Base-by-base conservation (phyloP, 2,113 vertebrate genomes). In the Zapus hudsonius region DNA sequence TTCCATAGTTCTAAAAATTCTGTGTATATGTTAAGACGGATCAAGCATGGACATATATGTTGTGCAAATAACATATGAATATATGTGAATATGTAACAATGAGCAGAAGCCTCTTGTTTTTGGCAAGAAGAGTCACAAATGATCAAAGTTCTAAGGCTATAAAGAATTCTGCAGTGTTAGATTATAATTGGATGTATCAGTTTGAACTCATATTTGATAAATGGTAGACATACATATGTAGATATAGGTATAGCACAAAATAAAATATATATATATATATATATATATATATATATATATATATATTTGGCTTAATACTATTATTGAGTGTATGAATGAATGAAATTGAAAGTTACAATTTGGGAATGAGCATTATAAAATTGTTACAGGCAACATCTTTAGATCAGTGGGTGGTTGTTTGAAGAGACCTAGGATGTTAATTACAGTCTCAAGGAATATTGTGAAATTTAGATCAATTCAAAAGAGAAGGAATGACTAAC, bases 1-100 rank as follows among this genome's bases (percentile, higher is more conserved):
- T 81, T 38, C 72, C 27, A 38, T 7, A 72, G 63, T 93, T 83
- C 31, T 83, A 63, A 90, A 90, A 64, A 55, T 76, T 73, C n/a
- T 13, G 12, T 89, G 12, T 80, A 29, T 70, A 66, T 64, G 42
- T 90, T 82, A 76, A 36, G 52, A 36, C 64, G 76, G 52, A 75
- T 61, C 40, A 70, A 70, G 78, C 25, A 55, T 57, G 16, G 57
- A 44, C 79, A 38, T 79, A 38, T 95, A 25, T 67, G 15, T 80
- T 80, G n/a, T 59, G 0, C 69, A 16, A 67, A 78, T 66, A 76
- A 86, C 31, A 70, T 74, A 19, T 79, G 72, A 87, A 44, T 72
- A 57, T 79, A 25, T 78, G n/a, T 57, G 20, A 36, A 80, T 8
- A 61, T 87, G 61, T 73, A 33, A n/a, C 67, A 74, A 19, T 44